Percentiles rank a stretch among this genome's conserved stretches.
These are phyloP conservation scores for Bombus turneri DNA, from an alignment of 1,140 invertebrate genomes.

Conservation along the genomic window DNA sequence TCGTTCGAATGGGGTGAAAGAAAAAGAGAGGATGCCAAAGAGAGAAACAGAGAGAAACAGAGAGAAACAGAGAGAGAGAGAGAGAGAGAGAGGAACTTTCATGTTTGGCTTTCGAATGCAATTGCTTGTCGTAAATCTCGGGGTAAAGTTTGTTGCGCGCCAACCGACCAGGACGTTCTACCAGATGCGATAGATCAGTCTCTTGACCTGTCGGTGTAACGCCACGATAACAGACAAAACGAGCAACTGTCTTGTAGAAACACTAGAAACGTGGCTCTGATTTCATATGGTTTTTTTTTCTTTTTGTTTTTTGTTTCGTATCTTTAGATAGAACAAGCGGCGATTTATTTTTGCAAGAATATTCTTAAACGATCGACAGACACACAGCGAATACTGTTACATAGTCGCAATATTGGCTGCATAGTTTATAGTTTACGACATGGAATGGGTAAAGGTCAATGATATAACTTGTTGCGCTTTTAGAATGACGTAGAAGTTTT, in stretches of 20 bases:
- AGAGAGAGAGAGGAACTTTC: slow-evolving; percentile 20
- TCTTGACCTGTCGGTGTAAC: slow-evolving; percentile 44
- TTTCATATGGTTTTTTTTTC: not conserved
- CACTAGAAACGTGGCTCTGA: not conserved
- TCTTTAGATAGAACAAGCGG: not conserved
- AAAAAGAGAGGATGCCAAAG: not conserved
- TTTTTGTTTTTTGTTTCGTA: not conserved
- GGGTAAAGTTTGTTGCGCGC: slow-evolving; percentile 71
- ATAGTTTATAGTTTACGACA: not conserved
- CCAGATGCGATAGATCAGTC: slow-evolving; percentile 53
- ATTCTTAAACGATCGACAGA: not conserved
- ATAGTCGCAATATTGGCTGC: not conserved
- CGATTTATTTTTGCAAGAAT: not conserved
- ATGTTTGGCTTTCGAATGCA: slow-evolving; percentile 68
- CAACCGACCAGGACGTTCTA: slow-evolving; percentile 32
- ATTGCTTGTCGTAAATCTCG: slow-evolving; percentile 70
- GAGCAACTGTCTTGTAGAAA: not conserved
- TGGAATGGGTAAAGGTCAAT: not conserved
- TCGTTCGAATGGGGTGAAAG: not conserved
- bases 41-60: not conserved
- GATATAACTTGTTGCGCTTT: slow-evolving; percentile 17
- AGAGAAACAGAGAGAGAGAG: not conserved
- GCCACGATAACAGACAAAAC: slow-evolving; percentile 35
- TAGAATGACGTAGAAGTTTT: not conserved
- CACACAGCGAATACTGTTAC: not conserved